Base-by-base conservation (phyloP, 2,888 invertebrate genomes). In the Phalera bucephala region DNA sequence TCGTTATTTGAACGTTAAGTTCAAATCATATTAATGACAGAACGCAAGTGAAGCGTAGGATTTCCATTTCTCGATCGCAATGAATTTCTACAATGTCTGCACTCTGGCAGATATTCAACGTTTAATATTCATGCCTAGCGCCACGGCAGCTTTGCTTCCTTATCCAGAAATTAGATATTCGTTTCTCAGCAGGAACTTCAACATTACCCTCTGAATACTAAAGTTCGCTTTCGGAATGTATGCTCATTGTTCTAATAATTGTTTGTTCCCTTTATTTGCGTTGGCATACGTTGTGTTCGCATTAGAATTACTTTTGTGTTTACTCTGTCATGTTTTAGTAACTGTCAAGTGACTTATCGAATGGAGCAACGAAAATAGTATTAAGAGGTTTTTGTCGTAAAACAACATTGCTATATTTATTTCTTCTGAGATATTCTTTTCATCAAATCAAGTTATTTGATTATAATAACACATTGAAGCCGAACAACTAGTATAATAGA, bases 101-200 rank as follows among this genome's bases (percentile, higher is more conserved):
- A 69, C 65, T 62, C 63, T 53, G 52, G 66, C 65, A 68, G 75
- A 78, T 80, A 82, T 80, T 78, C 78, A 58, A 43, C 63, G 72
- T 74, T 83, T 78, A 82, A 82, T 83, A 83, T 83, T 83, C 82
- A 80, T 75, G 67, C 69, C 74, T 72, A 60, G 73, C 51, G 53
- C 59, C 40, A 46, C 50, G 58, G 63, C 58, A 80, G 68, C 64
- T 72, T 69, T 75, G 68, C 72, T 80, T 77, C 72, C 74, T 72
- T 68, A 66, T 61, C 61, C 63, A 71, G 72, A 78, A 74, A 78
- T 76, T 79, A 74, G 72, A 67, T 78, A 80, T 78, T 77, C 74
- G 66, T 67, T 75, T 52, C 65, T 73, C 68, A 63, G 63, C 64
- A 60, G 58, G 55, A 71, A 69, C 62, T 72, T 61, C 33, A 46